Evolutionary conservation across 2,888 invertebrate species (phyloP).

Genomic region (Melinopterus prodromus): DNA sequence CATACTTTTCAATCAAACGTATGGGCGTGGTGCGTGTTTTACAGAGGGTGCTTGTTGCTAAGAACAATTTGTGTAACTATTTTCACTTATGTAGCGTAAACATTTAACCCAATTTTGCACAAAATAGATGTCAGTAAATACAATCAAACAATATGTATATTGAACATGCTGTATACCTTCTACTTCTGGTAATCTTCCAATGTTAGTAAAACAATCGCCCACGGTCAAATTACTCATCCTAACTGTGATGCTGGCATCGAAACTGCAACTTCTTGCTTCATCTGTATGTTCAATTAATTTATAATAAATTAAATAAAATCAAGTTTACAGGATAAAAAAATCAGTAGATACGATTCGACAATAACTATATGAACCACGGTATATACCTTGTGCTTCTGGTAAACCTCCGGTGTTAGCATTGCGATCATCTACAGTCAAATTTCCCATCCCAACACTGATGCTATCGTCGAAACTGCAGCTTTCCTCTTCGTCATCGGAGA

Average conservation of each 20-base stretch:
- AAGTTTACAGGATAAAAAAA: too few relatives aligned
- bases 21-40: too few relatives aligned
- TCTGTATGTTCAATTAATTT: conserved; percentile 38
- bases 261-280: conserved; percentile 59
- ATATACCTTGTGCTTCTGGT: conserved; percentile 55
- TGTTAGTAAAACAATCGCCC: conserved; percentile 66
- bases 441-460: conserved; percentile 65
- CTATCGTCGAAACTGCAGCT: conserved; percentile 62
- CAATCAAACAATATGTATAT: too few relatives aligned
- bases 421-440: conserved; percentile 65
- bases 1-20: too few relatives aligned
- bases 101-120: too few relatives aligned
- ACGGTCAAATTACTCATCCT: conserved; percentile 66
- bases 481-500: conserved; percentile 59
- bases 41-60: too few relatives aligned
- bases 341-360: too few relatives aligned
- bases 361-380: too few relatives aligned
- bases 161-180: conserved; percentile 49
- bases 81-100: too few relatives aligned
- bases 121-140: too few relatives aligned
- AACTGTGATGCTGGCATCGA: conserved; percentile 63
- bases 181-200: conserved; percentile 55
- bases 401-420: conserved; percentile 64
- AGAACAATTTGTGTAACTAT: too few relatives aligned
- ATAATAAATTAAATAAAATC: too few relatives aligned